Evolutionary conservation across 2,113 vertebrate genomes (phyloP), one percentile per base, ranked within the genome.

Genomic region (Plestiodon gilberti): DNA sequence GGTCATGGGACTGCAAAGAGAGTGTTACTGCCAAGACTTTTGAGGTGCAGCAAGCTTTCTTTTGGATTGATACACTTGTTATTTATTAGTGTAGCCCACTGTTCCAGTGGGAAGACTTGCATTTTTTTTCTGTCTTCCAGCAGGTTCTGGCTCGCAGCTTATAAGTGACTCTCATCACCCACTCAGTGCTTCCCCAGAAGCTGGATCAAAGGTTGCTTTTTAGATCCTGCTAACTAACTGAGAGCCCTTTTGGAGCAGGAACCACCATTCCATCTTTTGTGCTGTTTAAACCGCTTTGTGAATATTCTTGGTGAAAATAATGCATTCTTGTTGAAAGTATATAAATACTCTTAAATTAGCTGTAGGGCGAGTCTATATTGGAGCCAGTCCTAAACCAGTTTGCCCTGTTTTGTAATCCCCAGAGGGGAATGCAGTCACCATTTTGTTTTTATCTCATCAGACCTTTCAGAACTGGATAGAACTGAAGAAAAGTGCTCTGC

Each of bases 361-460:
- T 71, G 3, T 61, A 11, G 33, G 20, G 20, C 22, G 59, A 79
- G 77, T 61, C 20, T 61, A 1, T 71, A 62, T 30, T 15, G 22
- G n/a, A 33, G 14, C 23, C 23, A 71, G 43, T 40, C 59, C n/a
- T 57, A n/a, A 67, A 67, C 33, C 33, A 73, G 81, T 7, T 80
- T 80, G 25, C 5, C 67, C 17, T 86, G 25, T 38, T 2, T 61
- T 52, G 13, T 38, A 33, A 38, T 38, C n/a, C 65, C 48, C 15
- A 78, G 11, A 78, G 43, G 9, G n/a, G 15, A 7, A 43, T 74
- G 43, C 59, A 79, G 22, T 71, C 4, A 79, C 35, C 17, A 79
- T 59, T 64, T 43, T 82, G 0, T 85, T 88, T 93, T 92, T 85
- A 20, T 87, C 88, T 94, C 91, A 73, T 73, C 90, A 96, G 93